Base-by-base conservation (phyloP, 2,888 invertebrate genomes). In the Megastigmus dorsalis region DNA sequence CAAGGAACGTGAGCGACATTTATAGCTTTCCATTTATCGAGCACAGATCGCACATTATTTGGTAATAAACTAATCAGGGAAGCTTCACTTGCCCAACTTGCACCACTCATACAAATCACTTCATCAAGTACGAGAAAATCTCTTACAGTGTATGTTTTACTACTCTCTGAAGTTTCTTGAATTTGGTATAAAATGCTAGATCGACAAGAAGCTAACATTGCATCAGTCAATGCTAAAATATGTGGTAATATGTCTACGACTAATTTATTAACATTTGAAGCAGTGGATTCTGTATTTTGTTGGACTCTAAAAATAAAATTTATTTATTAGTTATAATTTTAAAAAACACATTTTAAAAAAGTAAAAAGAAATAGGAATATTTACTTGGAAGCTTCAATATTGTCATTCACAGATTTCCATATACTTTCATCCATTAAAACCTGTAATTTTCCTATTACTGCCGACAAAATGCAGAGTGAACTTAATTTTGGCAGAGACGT, bases 371-470 rank as follows among this genome's bases (percentile, higher is more conserved):
- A 20, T 18, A 30, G 20, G 18, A 55, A 52, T 48, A 62, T 4
- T 7, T 68, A 83, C 82, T 82, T 82, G 18, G 85, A 82, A 7
- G 86, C 82, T 76, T 89, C 89, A 26, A 84, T 81, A 67, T 84
- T 86, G 38, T 82, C 85, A 20, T 77, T 81, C 13, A 84, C 78
- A 69, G 79, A 84, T 69, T 88, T 88, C 20, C 85, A 82, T 74
- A 86, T 82, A 60, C 84, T 86, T 63, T 91, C 90, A 79, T 91
- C 90, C 79, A 90, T 87, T 23, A 93, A 88, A 48, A 93, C 91
- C 82, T 94, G 93, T 45, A 95, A 90, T 83, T 95, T 93, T 13
- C 94, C 94, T 38, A 95, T 88, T 0, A 95, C 92, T 1, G 93
- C 91, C 84, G 95, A 95, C 80, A 95, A 90, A 13, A 95, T 90